Evolutionary conservation across 2,797 vertebrate genomes (phyloP), one percentile per base, ranked within the genome.

Genomic region (Champsocephalus gunnari): DNA sequence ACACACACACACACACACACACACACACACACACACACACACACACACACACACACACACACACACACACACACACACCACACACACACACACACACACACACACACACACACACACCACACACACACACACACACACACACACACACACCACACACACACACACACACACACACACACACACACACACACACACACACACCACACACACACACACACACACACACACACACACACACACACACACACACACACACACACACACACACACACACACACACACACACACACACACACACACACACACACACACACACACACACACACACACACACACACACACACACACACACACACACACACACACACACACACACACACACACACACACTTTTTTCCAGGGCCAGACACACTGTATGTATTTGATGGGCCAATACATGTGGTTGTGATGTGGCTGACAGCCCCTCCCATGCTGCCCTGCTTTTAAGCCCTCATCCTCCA

Each of bases 401-500:
- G 88, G 86, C 90, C 92, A 91, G 79, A 87, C 83, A 80, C 83
- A 85, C 85, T 89, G 83, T 92, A 85, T 87, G 88, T 83, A 89
- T 92, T 92, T 93, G 92, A 94, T 92, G 93, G 91, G 89, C 89
- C 92, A 89, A 91, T 90, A 85, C 92, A 93, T 90, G 91, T 87
- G 83, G 83, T 89, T 92, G 88, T 92, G 90, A 92, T 92, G 92
- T 92, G 86, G 89, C 76, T 94, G 93, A 92, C 91, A 93, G 84
- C 84, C 86, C 82, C 89, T 87, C 92, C 92, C 87, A 87, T 84
- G 88, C 86, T 89, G 81, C 88, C 86, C 92, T 92, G 89, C 92
- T 91, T 93, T 92, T 91, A 93, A 91, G 89, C 89, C 91, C 90
- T 91, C 88, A 86, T 93, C 86, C 89, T 93, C 93, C 87, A 87